Percentiles rank a stretch among this genome's conserved stretches.
These are phyloP conservation scores for Tachina lurida DNA, from an alignment of 2,888 invertebrate species.

Conservation along the genomic window DNA sequence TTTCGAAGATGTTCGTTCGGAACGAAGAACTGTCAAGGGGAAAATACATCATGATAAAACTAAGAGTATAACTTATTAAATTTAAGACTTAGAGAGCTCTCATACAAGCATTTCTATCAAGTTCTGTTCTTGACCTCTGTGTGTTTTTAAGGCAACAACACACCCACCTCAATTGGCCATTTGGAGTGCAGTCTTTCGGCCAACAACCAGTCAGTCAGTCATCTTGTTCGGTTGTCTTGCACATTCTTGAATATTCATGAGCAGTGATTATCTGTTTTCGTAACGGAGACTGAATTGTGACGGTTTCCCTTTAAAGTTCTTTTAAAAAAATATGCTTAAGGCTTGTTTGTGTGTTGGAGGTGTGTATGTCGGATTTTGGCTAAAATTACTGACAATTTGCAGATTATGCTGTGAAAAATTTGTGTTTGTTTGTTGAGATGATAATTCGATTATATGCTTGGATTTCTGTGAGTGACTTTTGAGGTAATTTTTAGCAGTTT, in stretches of 20 bases:
- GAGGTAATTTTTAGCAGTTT: slow-evolving; percentile 9
- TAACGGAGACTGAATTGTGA: slow-evolving; percentile 36
- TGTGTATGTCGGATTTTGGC: background rate
- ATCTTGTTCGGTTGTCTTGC: slow-evolving; percentile 14
- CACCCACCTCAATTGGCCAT: slow-evolving; percentile 60
- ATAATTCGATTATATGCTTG: slow-evolving; percentile 23
- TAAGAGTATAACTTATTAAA: slow-evolving; percentile 15
- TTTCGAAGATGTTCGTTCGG: slow-evolving; percentile 10
- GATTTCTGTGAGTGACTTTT: background rate
- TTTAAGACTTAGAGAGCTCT: background rate
- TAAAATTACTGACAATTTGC: slow-evolving; percentile 35
- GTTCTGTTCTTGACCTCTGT: slow-evolving; percentile 61
- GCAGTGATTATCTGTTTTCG: slow-evolving; percentile 33
- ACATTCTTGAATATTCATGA: slow-evolving; percentile 30
- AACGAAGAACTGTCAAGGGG: background rate
- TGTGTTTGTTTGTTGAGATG: slow-evolving; percentile 28
- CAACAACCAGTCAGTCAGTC: slow-evolving; percentile 29
- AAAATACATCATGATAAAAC: slow-evolving; percentile 51
- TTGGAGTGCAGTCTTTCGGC: slow-evolving; percentile 3
- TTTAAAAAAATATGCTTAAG: slow-evolving; percentile 37
- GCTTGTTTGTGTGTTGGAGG: slow-evolving; percentile 1
- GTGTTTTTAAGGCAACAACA: slow-evolving; percentile 38
- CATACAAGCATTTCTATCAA: slow-evolving; percentile 9
- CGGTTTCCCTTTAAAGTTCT: slow-evolving; percentile 59
- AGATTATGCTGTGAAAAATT: slow-evolving; percentile 20